Evolutionary conservation across 2,797 vertebrate species (phyloP), one percentile per base, ranked within the genome.

Genomic region (Tympanoctomys barrerae): DNA sequence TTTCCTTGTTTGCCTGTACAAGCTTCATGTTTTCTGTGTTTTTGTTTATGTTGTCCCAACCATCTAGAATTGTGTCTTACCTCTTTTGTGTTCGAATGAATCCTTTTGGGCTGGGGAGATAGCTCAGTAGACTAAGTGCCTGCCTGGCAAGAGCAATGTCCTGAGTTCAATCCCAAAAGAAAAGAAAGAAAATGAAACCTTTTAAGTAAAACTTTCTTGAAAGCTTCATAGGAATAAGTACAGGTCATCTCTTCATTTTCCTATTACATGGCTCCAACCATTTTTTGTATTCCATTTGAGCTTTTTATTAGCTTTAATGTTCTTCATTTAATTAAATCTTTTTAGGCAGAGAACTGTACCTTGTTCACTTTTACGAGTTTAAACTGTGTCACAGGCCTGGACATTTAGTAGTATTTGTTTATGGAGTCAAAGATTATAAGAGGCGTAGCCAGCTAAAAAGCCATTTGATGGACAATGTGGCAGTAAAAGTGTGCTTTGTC

Each of bases 401-500:
- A 68, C 39, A 93, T 5, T 89, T 92, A 73, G 8, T 88, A 82
- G 49, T 28, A 54, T 39, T 91, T 14, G 61, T n/a, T 78, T 95
- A 31, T 89, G 57, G 49, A 89, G 14, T 90, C 28, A 81, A 92
- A 80, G 52, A 68, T 94, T 87, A 66, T 87, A 68, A 90, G 75
- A 89, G 21, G 21, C 73, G 57, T 14, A 89, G 39, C n/a, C 87
- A 94, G 33, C n/a, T 84, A 70, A 93, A 73, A 94, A 62, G 19
- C 28, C 57, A 28, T 52, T 81, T 94, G 87, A 88, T 75, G n/a
- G 39, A 39, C 64, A 91, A 7, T 61, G 5, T 87, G 77, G 54
- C 39, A n/a, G 54, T 70, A 42, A 83, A 91, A 80, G 68, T 90
- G n/a, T 95, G 70, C 64, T 94, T 92, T 93, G 73, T 97, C 19